Conservation (phyloP, 2,888 invertebrate species). For the Electrophaes corylata region DNA sequence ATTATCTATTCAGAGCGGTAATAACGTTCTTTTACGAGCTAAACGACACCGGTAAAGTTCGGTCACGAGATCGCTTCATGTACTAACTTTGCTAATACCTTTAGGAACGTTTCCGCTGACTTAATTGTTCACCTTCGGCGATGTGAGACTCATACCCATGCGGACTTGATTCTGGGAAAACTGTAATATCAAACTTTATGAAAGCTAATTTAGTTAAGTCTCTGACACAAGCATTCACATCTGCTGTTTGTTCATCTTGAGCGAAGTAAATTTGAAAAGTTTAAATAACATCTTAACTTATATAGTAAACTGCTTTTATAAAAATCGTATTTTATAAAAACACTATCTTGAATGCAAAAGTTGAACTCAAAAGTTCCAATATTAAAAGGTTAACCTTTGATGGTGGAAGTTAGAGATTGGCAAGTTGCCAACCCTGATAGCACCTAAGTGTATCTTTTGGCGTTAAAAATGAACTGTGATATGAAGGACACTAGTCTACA, state of each 20-base stretch:
- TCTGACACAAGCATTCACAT: not conserved
- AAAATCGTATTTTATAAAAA: constrained; percentile 1
- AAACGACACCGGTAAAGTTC: constrained; percentile 63
- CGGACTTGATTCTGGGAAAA: constrained; percentile 31
- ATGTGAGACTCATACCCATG: constrained; percentile 40
- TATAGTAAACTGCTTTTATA: not conserved
- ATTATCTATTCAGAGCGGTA: constrained; percentile 79
- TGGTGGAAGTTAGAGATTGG: constrained; percentile 23
- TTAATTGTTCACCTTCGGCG: constrained; percentile 59
- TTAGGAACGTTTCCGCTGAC: constrained; percentile 57
- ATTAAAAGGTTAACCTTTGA: constrained; percentile 19
- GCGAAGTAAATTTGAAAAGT: constrained; percentile 14
- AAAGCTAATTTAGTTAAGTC: constrained; percentile 8
- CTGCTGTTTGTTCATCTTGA: constrained; percentile 1
- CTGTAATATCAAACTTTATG: constrained; percentile 7
- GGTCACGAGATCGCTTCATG: constrained; percentile 60
- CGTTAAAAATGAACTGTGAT: constrained; percentile 16
- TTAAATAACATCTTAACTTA: not conserved
- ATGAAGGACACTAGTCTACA: constrained; percentile 6
- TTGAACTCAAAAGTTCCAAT: constrained; percentile 22
- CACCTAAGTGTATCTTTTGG: constrained; percentile 16
- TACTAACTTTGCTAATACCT: constrained; percentile 69
- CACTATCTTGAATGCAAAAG: constrained; percentile 21
- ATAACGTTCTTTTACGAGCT: constrained; percentile 77
- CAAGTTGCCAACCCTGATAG: constrained; percentile 21